Percentiles rank a stretch among this genome's conserved stretches.
Evolutionary conservation across 2,888 invertebrate genomes (phyloP).

Genomic region (Arge pagana): DNA sequence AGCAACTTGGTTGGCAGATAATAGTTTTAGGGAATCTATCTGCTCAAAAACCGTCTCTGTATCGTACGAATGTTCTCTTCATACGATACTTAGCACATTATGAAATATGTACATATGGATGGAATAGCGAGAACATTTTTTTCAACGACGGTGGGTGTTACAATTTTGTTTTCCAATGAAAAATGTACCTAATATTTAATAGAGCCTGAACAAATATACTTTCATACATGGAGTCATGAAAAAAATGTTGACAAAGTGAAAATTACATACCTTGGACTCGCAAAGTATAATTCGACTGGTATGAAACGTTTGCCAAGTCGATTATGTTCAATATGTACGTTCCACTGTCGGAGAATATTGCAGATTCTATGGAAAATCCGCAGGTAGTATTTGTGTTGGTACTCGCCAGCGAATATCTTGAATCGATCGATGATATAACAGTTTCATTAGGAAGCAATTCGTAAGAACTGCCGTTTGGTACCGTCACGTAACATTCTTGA

Average conservation of each 20-base stretch:
- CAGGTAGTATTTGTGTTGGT: neutral
- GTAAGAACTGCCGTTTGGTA: conserved; percentile 1
- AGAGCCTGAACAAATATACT: no score
- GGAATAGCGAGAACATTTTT: no score
- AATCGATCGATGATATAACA: conserved; percentile 5
- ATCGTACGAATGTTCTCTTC: no score
- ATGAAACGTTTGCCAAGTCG: neutral
- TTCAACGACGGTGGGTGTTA: neutral
- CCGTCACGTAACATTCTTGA: conserved; percentile 6
- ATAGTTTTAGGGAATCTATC: no score
- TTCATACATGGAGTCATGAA: no score
- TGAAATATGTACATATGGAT: no score
- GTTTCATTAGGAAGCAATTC: conserved; percentile 15
- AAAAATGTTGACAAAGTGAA: neutral
- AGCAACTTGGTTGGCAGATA: no score
- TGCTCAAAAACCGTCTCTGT: no score
- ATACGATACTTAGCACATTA: no score
- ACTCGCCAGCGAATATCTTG: conserved; percentile 12
- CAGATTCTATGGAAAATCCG: conserved; percentile 14
- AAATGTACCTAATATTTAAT: no score
- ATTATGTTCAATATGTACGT: conserved; percentile 7
- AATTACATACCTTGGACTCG: conserved; percentile 15
- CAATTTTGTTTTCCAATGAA: neutral
- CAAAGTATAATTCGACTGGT: neutral
- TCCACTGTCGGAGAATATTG: conserved; percentile 16